Evolutionary conservation across 1,140 invertebrate species (phyloP).

Genomic region (Neotoxoptera formosana): DNA sequence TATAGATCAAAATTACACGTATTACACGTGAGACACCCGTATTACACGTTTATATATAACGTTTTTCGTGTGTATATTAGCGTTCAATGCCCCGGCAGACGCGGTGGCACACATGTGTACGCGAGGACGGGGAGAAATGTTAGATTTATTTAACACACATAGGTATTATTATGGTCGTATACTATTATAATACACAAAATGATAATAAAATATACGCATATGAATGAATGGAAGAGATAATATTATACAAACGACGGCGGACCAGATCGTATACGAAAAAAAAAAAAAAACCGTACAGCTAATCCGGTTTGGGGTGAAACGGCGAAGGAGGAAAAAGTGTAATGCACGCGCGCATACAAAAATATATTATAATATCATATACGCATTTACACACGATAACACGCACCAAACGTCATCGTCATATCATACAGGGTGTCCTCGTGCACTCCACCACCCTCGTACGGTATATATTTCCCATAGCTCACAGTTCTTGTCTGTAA

Average conservation of each 20-base stretch:
- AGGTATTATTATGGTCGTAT: not conserved
- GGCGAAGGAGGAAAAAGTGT: not conserved
- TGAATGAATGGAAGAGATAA: not conserved
- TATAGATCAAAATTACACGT: not conserved
- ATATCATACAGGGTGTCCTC: not conserved
- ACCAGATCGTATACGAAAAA: not conserved
- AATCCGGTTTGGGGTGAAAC: constrained; percentile 52
- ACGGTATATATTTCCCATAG: not conserved
- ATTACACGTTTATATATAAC: not conserved
- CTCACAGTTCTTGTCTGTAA: not conserved
- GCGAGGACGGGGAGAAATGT: not conserved
- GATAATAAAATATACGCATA: not conserved
- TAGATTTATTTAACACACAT: not conserved
- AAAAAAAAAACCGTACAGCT: not conserved
- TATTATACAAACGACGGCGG: too few relatives aligned
- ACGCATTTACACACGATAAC: not conserved
- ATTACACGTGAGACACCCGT: not conserved
- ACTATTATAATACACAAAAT: not conserved
- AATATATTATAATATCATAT: not conserved
- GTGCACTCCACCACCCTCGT: not conserved
- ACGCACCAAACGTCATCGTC: not conserved
- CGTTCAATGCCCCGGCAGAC: not conserved
- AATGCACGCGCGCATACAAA: not conserved
- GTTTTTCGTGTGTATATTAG: not conserved
- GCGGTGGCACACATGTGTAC: not conserved